Conservation (phyloP, 1,140 invertebrate species). For the Ganaspis sp. region DNA sequence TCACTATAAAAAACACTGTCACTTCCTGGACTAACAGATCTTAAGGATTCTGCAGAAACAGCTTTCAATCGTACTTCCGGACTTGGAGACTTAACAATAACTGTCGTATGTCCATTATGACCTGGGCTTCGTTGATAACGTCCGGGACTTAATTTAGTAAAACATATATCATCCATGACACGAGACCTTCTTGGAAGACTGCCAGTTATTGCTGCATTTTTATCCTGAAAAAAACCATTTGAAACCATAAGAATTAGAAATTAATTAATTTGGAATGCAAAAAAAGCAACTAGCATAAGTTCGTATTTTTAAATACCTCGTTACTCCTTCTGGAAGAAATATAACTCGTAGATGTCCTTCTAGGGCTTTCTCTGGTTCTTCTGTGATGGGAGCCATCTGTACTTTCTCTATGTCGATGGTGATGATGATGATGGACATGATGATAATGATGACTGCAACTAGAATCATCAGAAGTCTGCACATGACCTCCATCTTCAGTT, state of each 20-base stretch:
- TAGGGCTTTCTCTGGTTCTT: slow-evolving; percentile 80
- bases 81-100: slow-evolving; percentile 73
- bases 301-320: slow-evolving; percentile 64
- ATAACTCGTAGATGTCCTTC: slow-evolving; percentile 79
- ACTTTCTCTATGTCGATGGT: slow-evolving; percentile 64
- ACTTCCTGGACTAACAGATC: slow-evolving; percentile 90
- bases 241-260: no score
- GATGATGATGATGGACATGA: slow-evolving; percentile 67
- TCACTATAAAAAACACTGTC: slow-evolving; percentile 93
- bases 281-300: no score
- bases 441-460: slow-evolving; percentile 78
- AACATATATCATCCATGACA: slow-evolving; percentile 75
- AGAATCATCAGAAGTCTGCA: slow-evolving; percentile 83
- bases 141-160: slow-evolving; percentile 67
- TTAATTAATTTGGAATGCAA: no score
- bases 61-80: slow-evolving; percentile 82
- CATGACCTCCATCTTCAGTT: slow-evolving; percentile 75
- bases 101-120: slow-evolving; percentile 64
- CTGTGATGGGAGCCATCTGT: slow-evolving; percentile 77
- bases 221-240: slow-evolving; percentile 60
- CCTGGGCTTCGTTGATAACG: slow-evolving; percentile 69
- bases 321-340: slow-evolving; percentile 68
- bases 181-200: slow-evolving; percentile 82
- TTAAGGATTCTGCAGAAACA: slow-evolving; percentile 88
- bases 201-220: slow-evolving; percentile 80